phyloP scores from a whole-genome alignment of 2,113 vertebrate genomes.

The Candoia aspera region DNA sequence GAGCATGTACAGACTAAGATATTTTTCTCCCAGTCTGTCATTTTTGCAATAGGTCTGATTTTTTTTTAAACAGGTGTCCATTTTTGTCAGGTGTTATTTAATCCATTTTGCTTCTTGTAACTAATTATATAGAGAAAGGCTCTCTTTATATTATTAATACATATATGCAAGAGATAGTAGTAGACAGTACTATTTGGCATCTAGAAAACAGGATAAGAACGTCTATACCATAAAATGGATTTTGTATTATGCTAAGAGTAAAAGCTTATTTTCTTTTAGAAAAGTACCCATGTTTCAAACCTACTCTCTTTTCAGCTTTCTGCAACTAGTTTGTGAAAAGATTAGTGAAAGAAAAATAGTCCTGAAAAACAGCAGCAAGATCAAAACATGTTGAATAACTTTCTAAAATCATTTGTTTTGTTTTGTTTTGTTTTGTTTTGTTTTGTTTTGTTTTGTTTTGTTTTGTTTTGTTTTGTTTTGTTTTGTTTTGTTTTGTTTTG shows the following conservation, averaged over 20 bases:
- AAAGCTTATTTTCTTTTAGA: not conserved
- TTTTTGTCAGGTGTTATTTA: not conserved
- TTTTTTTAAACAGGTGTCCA: not conserved
- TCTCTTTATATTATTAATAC: not conserved
- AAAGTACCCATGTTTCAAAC: not conserved
- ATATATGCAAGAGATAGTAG: not conserved
- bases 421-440: not conserved
- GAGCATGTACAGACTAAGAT: conserved; percentile 10
- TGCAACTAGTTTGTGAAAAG: not conserved
- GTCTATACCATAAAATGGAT: not conserved
- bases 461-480: no score
- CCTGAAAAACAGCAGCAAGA: not conserved
- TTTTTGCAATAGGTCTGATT: not conserved
- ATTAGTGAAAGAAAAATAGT: not conserved
- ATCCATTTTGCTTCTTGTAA: not conserved
- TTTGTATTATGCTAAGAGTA: not conserved
- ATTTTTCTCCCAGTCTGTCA: not conserved
- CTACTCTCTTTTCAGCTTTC: not conserved
- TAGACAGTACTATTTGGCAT: not conserved
- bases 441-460: not conserved
- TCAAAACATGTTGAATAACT: not conserved
- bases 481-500: not conserved
- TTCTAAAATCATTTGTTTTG: not conserved
- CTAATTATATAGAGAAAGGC: not conserved
- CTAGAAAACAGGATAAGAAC: not conserved